Evolutionary conservation across 2,888 invertebrate genomes (phyloP).

Genomic region (Platerodrilus igneus): DNA sequence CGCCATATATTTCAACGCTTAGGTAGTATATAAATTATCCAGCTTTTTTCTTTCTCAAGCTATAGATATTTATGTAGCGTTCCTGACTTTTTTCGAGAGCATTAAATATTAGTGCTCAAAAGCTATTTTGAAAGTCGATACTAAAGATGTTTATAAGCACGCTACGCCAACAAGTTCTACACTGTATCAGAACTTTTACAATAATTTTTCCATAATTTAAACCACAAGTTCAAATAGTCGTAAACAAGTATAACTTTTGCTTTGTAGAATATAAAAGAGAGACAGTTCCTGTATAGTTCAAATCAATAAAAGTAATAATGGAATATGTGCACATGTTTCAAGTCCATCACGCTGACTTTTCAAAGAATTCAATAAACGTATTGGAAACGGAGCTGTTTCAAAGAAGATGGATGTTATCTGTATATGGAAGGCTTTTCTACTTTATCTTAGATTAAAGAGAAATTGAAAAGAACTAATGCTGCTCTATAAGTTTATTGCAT

Average conservation of each 20-base stretch:
- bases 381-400: constrained; percentile 34
- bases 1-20: constrained; percentile 13
- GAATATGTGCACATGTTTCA: constrained; percentile 43
- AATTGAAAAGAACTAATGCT: constrained; percentile 16
- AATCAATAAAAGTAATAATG: constrained; percentile 41
- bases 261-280: too few relatives aligned
- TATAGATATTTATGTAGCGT: constrained; percentile 17
- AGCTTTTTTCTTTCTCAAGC: too few relatives aligned
- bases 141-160: constrained; percentile 21
- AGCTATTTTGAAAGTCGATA: constrained; percentile 17
- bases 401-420: constrained; percentile 40
- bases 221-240: background rate
- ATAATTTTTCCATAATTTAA: too few relatives aligned
- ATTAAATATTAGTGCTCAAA: constrained; percentile 20
- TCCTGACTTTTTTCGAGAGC: constrained; percentile 11
- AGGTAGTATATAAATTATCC: constrained; percentile 19
- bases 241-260: background rate
- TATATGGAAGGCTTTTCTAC: constrained; percentile 22
- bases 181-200: too few relatives aligned
- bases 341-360: constrained; percentile 43
- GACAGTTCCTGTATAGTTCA: constrained; percentile 12
- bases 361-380: constrained; percentile 41
- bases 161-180: constrained; percentile 12
- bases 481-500: too few relatives aligned
- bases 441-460: constrained; percentile 17